Evolutionary conservation across 1,140 invertebrate species (phyloP).

Genomic region (Lasaia peninsularis): DNA sequence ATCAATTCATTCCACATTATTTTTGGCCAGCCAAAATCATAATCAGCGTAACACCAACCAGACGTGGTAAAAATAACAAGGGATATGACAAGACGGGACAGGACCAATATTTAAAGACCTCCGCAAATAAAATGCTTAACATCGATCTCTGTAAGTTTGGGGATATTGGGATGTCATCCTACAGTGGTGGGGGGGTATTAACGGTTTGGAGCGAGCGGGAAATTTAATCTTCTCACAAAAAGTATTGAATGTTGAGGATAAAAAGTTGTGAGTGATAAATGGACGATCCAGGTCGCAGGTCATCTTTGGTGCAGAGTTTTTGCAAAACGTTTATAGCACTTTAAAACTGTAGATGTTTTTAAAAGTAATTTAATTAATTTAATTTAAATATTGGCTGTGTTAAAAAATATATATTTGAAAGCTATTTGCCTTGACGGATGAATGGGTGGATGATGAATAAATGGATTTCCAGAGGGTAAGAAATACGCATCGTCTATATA

Average conservation of each 20-base stretch:
- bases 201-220: conserved; percentile 59
- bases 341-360: too few relatives aligned
- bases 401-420: too few relatives aligned
- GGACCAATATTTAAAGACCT: conserved; percentile 38
- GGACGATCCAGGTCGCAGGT: conserved; percentile 33
- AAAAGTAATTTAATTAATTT: too few relatives aligned
- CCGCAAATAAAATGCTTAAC: conserved; percentile 17
- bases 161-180: conserved; percentile 29
- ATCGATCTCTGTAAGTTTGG: conserved; percentile 3
- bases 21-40: conserved; percentile 59
- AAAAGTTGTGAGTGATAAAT: conserved; percentile 68
- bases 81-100: conserved; percentile 44
- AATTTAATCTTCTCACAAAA: conserved; percentile 72
- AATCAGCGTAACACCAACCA: conserved; percentile 62
- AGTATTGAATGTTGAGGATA: conserved; percentile 65
- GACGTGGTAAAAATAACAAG: conserved; percentile 63
- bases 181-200: conserved; percentile 50
- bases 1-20: conserved; percentile 50
- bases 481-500: too few relatives aligned
- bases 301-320: conserved; percentile 45
- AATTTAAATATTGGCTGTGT: too few relatives aligned
- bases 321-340: background rate
- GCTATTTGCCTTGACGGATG: too few relatives aligned
- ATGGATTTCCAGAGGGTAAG: too few relatives aligned
- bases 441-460: too few relatives aligned